Percentiles rank a stretch among this genome's conserved stretches.
These are phyloP conservation scores for Whitmania pigra DNA, from an alignment of 1,140 invertebrate species.

Conservation along the genomic window DNA sequence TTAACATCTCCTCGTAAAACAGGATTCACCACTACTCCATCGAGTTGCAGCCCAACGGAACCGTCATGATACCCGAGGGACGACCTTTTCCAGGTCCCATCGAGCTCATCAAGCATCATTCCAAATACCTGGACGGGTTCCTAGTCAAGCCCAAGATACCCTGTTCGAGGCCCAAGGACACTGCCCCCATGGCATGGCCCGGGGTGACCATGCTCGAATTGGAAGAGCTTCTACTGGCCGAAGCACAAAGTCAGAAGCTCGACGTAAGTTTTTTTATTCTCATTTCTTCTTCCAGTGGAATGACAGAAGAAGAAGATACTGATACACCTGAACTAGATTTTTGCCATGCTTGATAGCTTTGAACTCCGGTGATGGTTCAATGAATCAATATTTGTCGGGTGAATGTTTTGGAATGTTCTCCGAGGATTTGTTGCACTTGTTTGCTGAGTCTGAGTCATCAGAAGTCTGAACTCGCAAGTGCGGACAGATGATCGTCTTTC, in stretches of 20 bases:
- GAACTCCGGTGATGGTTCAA: not conserved
- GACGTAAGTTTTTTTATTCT: constrained; percentile 2
- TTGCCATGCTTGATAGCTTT: not conserved
- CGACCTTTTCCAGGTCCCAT: constrained; percentile 36
- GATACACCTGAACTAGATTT: constrained; percentile 6
- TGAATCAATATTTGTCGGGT: not conserved
- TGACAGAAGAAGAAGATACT: not conserved
- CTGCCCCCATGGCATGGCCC: constrained; percentile 41
- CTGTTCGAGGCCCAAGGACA: constrained; percentile 35
- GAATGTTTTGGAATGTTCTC: no score
- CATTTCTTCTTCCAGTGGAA: not conserved
- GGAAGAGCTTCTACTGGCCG: constrained; percentile 36
- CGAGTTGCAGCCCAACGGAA: constrained; percentile 38
- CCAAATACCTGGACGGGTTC: constrained; percentile 34
- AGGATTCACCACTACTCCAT: constrained; percentile 41
- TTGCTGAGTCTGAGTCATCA: no score
- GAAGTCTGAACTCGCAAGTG: no score
- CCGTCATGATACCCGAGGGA: constrained; percentile 36
- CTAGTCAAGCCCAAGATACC: constrained; percentile 36
- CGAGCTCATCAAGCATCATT: constrained; percentile 38
- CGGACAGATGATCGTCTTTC: no score
- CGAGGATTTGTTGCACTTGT: no score
- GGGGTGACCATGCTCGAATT: constrained; percentile 43
- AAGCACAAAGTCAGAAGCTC: constrained; percentile 31
- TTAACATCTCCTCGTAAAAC: not conserved